phyloP scores from a whole-genome alignment of 2,797 vertebrate genomes.

The Antrozous pallidus region DNA sequence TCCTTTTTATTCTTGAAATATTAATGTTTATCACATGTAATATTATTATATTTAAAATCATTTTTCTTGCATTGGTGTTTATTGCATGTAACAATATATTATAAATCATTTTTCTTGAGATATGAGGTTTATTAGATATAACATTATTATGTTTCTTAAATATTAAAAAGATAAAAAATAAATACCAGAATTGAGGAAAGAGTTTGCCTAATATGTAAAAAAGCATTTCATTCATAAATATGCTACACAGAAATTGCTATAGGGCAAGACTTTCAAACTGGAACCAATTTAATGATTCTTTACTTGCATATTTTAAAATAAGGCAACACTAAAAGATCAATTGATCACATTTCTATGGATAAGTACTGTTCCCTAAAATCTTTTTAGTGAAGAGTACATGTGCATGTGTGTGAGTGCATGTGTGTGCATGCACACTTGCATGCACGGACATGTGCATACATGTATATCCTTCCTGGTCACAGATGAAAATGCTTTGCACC shows the following conservation, averaged over 20 bases:
- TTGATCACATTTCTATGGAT: neutral
- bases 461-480: neutral
- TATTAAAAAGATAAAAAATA: neutral
- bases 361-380: neutral
- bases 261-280: neutral
- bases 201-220: neutral
- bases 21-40: no score
- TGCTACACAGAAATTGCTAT: neutral
- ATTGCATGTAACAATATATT: no score
- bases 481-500: neutral
- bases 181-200: neutral
- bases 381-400: neutral
- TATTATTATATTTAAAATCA: no score
- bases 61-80: no score
- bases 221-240: neutral
- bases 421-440: fast-evolving
- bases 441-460: neutral
- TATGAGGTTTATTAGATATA: no score
- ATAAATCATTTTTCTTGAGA: no score
- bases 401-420: no score
- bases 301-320: neutral
- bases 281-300: neutral
- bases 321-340: neutral
- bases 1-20: no score
- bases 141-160: no score